Conservation (phyloP, 1,140 invertebrate genomes). For the Plectrocnemia conspersa region DNA sequence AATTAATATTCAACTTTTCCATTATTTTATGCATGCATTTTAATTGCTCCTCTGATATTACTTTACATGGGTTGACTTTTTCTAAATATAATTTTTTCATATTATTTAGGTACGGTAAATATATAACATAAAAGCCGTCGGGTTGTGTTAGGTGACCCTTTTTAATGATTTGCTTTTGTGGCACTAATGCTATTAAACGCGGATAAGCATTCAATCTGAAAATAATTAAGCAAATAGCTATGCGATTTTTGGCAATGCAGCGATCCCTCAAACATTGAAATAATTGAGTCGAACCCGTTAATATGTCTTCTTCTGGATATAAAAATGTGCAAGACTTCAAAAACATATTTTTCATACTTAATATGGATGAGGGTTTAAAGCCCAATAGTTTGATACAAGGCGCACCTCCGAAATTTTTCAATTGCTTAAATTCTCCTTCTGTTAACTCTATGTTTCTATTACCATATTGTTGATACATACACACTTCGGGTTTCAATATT, state of each 20-base stretch:
- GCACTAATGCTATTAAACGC: constrained; percentile 20
- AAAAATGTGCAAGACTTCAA: constrained; percentile 24
- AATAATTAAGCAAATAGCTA: constrained; percentile 20
- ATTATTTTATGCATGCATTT: constrained; percentile 20
- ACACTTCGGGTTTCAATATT: constrained; percentile 12
- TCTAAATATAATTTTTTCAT: constrained; percentile 16
- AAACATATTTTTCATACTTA: constrained; percentile 15
- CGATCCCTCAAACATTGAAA: constrained; percentile 21
- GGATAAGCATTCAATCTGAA: constrained; percentile 14
- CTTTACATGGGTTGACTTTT: not conserved
- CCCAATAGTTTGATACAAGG: constrained; percentile 20
- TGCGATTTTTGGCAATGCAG: constrained; percentile 8
- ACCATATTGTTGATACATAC: constrained; percentile 6
- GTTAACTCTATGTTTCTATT: constrained; percentile 18
- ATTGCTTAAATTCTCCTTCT: constrained; percentile 5
- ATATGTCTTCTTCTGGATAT: constrained; percentile 17
- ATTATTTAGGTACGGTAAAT: constrained; percentile 21
- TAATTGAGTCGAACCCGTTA: constrained; percentile 18
- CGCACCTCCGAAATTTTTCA: constrained; percentile 19
- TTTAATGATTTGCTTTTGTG: constrained; percentile 19
- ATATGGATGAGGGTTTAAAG: constrained; percentile 15
- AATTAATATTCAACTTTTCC: constrained; percentile 15
- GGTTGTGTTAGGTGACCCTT: constrained; percentile 16
- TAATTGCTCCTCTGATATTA: constrained; percentile 13
- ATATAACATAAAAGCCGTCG: constrained; percentile 25